Base-by-base conservation (phyloP, 2,113 vertebrate species). In the Pelecanoides urinatrix region DNA sequence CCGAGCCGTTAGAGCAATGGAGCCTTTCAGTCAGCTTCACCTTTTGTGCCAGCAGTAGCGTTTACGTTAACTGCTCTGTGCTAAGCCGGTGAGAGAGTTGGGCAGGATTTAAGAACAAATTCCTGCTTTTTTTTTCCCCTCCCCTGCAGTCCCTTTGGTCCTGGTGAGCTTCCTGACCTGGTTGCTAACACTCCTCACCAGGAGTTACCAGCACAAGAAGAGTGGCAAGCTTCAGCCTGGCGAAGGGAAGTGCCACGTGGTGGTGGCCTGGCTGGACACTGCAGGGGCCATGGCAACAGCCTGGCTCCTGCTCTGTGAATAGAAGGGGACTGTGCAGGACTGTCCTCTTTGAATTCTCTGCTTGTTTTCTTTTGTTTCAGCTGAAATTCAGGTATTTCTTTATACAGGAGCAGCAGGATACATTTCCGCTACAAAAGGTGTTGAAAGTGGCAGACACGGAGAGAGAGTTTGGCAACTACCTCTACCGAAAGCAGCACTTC, bases 381-480 rank as follows among this genome's bases (percentile, higher is more conserved):
- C 50, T 74, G 74, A 71, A 40, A 66, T 72, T 30, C 16, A 50
- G 50, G 5, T 75, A 27, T 67, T 93, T 94, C 78, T 72, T 88
- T 55, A 3, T 36, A 36, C 97, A 99, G 99, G 98, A 98, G 40
- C 98, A 99, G 65, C 99, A 98, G 94, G 97, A 96, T 34, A n/a
- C 38, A 0, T 94, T 97, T 92, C 98, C 99, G 2, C 94, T 99
- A 32, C 90, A 98, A 55, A 98, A 97, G 34, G 92, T 99, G 88
- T 92, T 99, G 44, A 98, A 98, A 47, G 98, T 99, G 70, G 98
- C 98, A 67, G 92, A 96, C 44, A 98, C 98, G 0, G 97, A 99
- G 63, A 98, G 98, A 49, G 96, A 97, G 92, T 99, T 99, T 92
- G 99, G 99, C 76, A 99, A 99, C 97, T 98, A 99, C 88, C 98